Evolutionary conservation across 2,888 invertebrate species (phyloP), one percentile per base, ranked within the genome.

Genomic region (Troilus luridus): DNA sequence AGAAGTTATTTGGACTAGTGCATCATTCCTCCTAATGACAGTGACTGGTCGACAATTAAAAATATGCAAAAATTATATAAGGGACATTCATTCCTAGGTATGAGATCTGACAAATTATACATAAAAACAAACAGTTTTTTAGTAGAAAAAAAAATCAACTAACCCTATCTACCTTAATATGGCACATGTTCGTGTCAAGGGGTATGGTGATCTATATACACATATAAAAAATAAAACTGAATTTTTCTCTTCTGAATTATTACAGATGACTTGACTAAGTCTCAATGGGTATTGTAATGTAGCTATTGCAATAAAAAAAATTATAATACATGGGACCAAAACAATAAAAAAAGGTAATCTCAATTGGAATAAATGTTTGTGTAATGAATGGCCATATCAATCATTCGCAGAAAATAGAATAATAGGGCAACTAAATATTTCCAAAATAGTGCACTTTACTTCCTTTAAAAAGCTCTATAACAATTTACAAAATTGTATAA

Each of bases 131-230:
- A 54, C n/a, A 27, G 27, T 27, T 90, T 89, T 89, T 90, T 90
- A 54, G 77, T 60, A 58, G 17, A 56, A 67, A 41, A 89, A 67
- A 67, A 60, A 85, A n/a, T 88, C 10, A 41, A 90, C 90, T 88
- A 90, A 90, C 12, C 27, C 90, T 90, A 90, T 88, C 88, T 90
- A 90, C 72, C 67, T 90, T 88, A 90, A 90, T 90, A 90, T 90
- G 90, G 90, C 90, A 90, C 90, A 90, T 90, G 27, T 81, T 81
- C 88, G 88, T 90, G 90, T 90, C 88, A 90, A 85, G 14, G 81
- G 81, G 59, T 88, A 60, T 90, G 85, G 21, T 60, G 14, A 5
- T 60, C 24, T 90, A 85, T 41, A 58, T 60, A 72, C n/a, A 41
- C 24, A 62, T n/a, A 90, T 62, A 88, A 85, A 88, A 90, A 60